A percentile compares a stretch with the other conserved stretches of the same genome.
phyloP scores from a whole-genome alignment of 2,888 invertebrate genomes.

The Scelioninae gen. 1 region DNA sequence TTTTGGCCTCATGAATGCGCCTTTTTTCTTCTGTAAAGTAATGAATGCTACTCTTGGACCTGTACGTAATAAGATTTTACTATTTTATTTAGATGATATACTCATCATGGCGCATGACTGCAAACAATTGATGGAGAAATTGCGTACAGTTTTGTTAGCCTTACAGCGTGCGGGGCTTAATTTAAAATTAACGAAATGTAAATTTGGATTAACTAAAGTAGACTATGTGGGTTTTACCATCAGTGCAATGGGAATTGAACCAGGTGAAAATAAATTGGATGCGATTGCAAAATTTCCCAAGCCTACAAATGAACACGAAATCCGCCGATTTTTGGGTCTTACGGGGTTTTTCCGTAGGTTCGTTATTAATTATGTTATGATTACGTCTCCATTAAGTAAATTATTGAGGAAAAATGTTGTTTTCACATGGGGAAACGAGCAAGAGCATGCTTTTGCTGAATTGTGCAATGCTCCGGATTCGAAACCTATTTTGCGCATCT shows the following conservation, averaged over 20 bases:
- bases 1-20: slow-evolving; percentile 75
- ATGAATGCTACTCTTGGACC: slow-evolving; percentile 72
- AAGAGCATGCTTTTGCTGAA: slow-evolving; percentile 1
- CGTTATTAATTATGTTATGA: neutral
- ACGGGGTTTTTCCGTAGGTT: slow-evolving; percentile 21
- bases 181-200: slow-evolving; percentile 75
- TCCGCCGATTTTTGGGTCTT: slow-evolving; percentile 66
- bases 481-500: neutral
- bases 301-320: slow-evolving; percentile 59
- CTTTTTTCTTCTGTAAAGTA: slow-evolving; percentile 71
- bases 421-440: slow-evolving; percentile 1
- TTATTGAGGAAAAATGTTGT: neutral
- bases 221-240: slow-evolving; percentile 75
- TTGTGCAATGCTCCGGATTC: neutral
- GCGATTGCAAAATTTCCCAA: slow-evolving; percentile 33
- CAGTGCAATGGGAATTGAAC: slow-evolving; percentile 35
- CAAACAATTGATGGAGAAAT: slow-evolving; percentile 70
- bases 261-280: slow-evolving; percentile 16
- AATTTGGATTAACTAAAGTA: slow-evolving; percentile 72
- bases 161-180: slow-evolving; percentile 73
- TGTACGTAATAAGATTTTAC: slow-evolving; percentile 61
- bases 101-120: slow-evolving; percentile 70
- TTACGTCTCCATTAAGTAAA: slow-evolving; percentile 3
- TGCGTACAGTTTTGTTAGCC: slow-evolving; percentile 71
- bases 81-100: slow-evolving; percentile 78